phyloP scores from a whole-genome alignment of 2,797 vertebrate genomes.

The Sternotherus odoratus region DNA sequence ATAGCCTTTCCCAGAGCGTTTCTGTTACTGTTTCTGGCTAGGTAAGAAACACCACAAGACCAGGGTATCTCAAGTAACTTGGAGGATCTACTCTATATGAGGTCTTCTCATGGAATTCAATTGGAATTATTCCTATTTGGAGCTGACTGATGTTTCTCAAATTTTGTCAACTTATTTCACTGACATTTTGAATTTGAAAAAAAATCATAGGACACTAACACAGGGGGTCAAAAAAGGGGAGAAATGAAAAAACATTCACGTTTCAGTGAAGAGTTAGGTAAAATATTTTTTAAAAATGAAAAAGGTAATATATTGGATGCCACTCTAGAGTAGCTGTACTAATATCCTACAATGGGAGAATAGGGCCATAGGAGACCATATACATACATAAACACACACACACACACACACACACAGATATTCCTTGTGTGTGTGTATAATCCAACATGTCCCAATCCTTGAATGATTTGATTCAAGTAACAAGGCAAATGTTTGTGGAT shows the following conservation, averaged over 20 bases:
- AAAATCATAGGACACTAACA: not conserved
- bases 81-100: not conserved
- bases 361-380: not conserved
- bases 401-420: accelerated
- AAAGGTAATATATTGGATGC: not conserved
- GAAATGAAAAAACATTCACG: not conserved
- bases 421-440: not conserved
- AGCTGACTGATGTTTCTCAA: slow-evolving; percentile 7
- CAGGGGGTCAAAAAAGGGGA: not conserved
- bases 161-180: not conserved
- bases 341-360: not conserved
- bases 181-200: too few species aligned
- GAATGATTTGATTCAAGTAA: not conserved
- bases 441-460: not conserved
- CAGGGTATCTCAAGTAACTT: slow-evolving; percentile 23
- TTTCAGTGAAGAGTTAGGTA: not conserved
- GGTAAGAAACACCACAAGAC: not conserved
- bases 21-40: slow-evolving; percentile 21
- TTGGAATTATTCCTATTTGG: not conserved
- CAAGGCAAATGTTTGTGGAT: not conserved
- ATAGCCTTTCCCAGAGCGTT: slow-evolving; percentile 44
- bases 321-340: not conserved
- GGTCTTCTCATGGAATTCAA: not conserved
- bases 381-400: not conserved
- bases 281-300: not conserved